Conservation (phyloP, 1,140 invertebrate genomes). For the Homarus americanus region DNA sequence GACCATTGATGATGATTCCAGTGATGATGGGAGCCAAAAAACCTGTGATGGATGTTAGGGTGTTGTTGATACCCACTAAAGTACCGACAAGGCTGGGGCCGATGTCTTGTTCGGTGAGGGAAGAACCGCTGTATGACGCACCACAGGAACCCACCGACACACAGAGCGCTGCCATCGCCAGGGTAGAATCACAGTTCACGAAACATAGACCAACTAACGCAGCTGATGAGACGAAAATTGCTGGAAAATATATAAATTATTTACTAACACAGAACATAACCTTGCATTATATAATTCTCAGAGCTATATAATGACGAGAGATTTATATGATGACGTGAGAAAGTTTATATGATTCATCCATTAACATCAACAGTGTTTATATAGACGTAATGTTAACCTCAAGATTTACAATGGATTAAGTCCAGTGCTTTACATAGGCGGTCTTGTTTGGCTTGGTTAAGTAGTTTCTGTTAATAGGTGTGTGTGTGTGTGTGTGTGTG, state of each 20-base stretch:
- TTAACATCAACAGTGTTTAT: too few species aligned
- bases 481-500: not conserved
- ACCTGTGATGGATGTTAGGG: not conserved
- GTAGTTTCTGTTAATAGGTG: too few species aligned
- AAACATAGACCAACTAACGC: not conserved
- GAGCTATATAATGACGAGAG: too few species aligned
- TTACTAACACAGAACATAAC: too few species aligned
- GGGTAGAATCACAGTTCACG: not conserved
- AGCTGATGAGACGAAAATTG: not conserved
- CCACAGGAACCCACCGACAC: not conserved
- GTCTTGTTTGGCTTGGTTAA: too few species aligned
- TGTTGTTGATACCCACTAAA: not conserved
- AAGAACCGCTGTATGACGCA: not conserved
- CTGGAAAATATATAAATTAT: too few species aligned
- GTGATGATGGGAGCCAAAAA: not conserved
- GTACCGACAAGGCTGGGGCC: not conserved
- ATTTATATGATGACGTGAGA: too few species aligned
- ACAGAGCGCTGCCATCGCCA: not conserved
- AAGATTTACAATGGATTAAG: too few species aligned
- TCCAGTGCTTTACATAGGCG: too few species aligned
- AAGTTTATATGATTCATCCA: too few species aligned
- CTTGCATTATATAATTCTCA: too few species aligned
- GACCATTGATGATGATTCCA: not conserved
- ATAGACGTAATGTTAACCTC: too few species aligned
- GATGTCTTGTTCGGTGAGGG: not conserved